Conservation (phyloP, 2,797 vertebrate species). For the Pterois miles region DNA sequence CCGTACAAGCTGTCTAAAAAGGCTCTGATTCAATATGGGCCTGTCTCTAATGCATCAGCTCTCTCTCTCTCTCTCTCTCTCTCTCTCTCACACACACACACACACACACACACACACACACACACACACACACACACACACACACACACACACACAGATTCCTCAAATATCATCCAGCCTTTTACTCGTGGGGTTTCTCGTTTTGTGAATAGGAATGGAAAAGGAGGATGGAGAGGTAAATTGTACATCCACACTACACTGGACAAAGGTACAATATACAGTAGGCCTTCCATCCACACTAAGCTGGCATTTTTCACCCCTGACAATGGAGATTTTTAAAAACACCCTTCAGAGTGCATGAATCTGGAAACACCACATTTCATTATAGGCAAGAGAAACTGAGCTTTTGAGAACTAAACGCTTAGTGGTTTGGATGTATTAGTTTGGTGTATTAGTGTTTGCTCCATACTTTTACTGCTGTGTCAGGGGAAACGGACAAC, state of each 20-base stretch:
- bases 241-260: not conserved
- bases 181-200: not conserved
- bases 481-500: too few relatives aligned
- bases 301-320: not conserved
- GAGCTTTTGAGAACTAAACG: not conserved
- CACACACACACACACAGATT: conserved; percentile 1
- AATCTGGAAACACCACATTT: not conserved
- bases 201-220: not conserved
- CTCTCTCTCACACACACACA: not conserved
- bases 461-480: too few relatives aligned
- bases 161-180: conserved; percentile 20
- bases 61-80: not conserved
- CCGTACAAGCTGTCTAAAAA: conserved; percentile 48
- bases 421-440: not conserved
- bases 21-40: conserved; percentile 33
- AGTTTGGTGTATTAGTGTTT: too few relatives aligned
- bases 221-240: not conserved
- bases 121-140: not conserved
- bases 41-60: conserved; percentile 1
- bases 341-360: not conserved
- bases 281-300: not conserved
- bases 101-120: too few relatives aligned
- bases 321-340: not conserved
- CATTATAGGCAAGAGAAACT: not conserved
- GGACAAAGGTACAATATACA: conserved; percentile 2